A percentile compares a stretch with the other conserved stretches of the same genome.
phyloP scores from a whole-genome alignment of 2,113 vertebrate genomes.

The Paraplagusia blochii region DNA sequence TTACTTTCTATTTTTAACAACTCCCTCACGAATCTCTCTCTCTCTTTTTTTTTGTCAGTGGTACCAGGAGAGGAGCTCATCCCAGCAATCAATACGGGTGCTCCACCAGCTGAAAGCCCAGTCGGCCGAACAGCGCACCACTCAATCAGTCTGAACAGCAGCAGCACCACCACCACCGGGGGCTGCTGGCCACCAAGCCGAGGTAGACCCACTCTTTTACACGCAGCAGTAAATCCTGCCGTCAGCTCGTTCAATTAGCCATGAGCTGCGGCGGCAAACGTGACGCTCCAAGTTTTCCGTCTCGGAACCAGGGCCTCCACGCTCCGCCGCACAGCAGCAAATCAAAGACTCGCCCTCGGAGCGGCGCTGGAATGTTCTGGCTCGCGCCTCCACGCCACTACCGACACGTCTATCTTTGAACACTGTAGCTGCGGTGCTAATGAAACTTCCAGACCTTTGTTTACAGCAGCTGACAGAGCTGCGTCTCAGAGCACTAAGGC shows the following conservation, averaged over 20 bases:
- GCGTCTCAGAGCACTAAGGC: conserved; percentile 44
- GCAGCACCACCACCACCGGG: conserved; percentile 32
- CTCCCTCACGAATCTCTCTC: neutral
- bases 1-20: neutral
- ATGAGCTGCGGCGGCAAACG: conserved; percentile 23
- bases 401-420: conserved; percentile 33
- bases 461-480: conserved; percentile 41
- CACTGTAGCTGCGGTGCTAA: conserved; percentile 41
- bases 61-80: conserved; percentile 32
- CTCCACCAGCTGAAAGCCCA: conserved; percentile 61
- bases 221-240: conserved; percentile 37
- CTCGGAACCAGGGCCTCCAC: conserved; percentile 23
- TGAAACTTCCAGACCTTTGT: conserved; percentile 48
- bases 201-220: neutral
- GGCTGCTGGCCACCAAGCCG: conserved; percentile 20
- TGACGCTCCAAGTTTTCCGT: conserved; percentile 13
- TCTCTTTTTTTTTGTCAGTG: conserved; percentile 15
- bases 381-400: conserved; percentile 5
- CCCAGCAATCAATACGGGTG: conserved; percentile 52
- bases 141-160: conserved; percentile 64
- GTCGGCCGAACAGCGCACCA: conserved; percentile 40
- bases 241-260: conserved; percentile 28
- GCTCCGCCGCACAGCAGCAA: conserved; percentile 22
- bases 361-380: conserved; percentile 19
- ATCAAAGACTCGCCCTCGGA: conserved; percentile 25